phyloP scores from a whole-genome alignment of 2,113 vertebrate genomes.

The Epinephelus fuscoguttatus region DNA sequence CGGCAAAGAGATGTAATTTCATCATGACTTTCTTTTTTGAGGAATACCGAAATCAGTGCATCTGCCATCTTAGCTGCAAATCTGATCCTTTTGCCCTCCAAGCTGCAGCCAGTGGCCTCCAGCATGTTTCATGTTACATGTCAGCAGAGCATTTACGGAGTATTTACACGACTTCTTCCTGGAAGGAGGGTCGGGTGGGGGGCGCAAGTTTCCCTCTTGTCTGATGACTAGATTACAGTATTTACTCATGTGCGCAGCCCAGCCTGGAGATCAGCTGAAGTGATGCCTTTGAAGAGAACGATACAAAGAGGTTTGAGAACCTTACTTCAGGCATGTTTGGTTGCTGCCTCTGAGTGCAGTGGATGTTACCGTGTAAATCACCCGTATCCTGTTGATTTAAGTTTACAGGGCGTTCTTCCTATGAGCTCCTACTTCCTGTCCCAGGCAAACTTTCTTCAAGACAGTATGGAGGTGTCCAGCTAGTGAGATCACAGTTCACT shows the following conservation, averaged over 20 bases:
- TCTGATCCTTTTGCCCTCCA: constrained; percentile 54
- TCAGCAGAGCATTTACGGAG: constrained; percentile 20
- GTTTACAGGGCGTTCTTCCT: constrained; percentile 58
- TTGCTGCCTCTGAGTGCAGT: constrained; percentile 16
- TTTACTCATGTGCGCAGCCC: constrained; percentile 35
- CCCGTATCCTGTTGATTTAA: constrained; percentile 74
- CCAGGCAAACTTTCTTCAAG: constrained; percentile 4
- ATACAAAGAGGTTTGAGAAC: constrained; percentile 32
- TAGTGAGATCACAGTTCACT: constrained; percentile 4
- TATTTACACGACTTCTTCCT: constrained; percentile 77
- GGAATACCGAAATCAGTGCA: constrained; percentile 15
- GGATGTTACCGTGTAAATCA: constrained; percentile 58
- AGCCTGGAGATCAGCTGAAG: constrained; percentile 56
- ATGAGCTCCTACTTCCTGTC: constrained; percentile 63
- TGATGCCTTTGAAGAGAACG: constrained; percentile 64
- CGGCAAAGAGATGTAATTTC: constrained; percentile 39
- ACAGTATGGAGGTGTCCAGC: not conserved
- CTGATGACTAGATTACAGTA: constrained; percentile 74
- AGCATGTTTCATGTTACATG: constrained; percentile 49
- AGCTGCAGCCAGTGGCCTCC: constrained; percentile 13
- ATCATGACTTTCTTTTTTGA: constrained; percentile 14
- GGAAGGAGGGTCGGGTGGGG: constrained; percentile 50
- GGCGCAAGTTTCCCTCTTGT: constrained; percentile 24
- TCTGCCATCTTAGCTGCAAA: not conserved
- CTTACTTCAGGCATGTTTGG: constrained; percentile 27